Conservation (phyloP, 2,888 invertebrate species). For the Ormyrus rosae region DNA sequence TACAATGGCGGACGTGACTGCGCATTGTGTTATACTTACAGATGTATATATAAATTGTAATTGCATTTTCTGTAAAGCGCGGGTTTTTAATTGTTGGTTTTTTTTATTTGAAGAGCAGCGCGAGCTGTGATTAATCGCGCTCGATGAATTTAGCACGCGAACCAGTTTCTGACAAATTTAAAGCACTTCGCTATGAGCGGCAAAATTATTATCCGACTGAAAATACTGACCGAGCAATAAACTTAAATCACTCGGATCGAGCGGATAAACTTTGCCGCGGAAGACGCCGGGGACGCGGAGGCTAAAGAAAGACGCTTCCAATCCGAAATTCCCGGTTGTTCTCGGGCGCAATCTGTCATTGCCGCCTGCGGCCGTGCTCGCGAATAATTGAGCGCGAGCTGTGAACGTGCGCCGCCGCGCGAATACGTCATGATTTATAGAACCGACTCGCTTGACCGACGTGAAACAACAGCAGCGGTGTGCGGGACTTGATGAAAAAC, state of each 20-base stretch:
- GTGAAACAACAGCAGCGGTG: no score
- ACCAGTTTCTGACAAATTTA: no score
- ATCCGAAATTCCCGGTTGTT: background rate
- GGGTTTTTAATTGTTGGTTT: no score
- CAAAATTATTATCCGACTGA: no score
- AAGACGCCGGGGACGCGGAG: background rate
- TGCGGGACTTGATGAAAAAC: no score
- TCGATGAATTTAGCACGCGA: background rate
- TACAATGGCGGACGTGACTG: background rate
- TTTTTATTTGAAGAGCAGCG: background rate
- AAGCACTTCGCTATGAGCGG: no score
- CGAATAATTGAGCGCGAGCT: conserved; percentile 21
- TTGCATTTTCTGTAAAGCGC: no score
- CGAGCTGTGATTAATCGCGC: background rate
- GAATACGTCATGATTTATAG: conserved; percentile 9
- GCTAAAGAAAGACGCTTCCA: background rate
- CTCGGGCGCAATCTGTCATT: conserved; percentile 20
- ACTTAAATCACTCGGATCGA: no score
- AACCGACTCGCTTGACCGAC: background rate
- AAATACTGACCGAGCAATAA: no score
- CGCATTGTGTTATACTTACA: background rate
- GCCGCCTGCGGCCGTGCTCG: background rate
- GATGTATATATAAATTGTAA: no score
- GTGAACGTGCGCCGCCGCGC: no score
- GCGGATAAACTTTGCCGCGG: no score